These are phyloP conservation scores for Lampris megalopsis DNA, from an alignment of 2,113 vertebrate genomes.

Conservation along the genomic window DNA sequence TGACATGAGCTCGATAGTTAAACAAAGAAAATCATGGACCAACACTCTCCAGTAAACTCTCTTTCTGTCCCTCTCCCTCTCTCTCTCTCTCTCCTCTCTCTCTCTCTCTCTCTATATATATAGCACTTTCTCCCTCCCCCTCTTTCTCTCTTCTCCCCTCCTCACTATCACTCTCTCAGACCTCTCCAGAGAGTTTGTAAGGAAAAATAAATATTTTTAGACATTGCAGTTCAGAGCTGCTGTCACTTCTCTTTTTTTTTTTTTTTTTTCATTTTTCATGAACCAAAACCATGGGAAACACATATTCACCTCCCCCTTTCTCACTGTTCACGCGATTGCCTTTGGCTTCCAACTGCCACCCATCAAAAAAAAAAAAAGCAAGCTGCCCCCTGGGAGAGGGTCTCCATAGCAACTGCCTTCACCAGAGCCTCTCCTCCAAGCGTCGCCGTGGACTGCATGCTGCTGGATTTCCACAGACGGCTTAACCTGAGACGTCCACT, in stretches of 20 bases:
- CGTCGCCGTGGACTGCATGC: slow-evolving; percentile 63
- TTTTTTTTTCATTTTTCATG: slow-evolving; percentile 64
- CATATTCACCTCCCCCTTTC: slow-evolving; percentile 75
- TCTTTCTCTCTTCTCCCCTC: slow-evolving; percentile 19
- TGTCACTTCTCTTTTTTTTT: slow-evolving; percentile 63
- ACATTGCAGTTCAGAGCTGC: slow-evolving; percentile 70
- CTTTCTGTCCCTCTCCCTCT: not conserved
- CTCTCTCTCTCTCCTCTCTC: slow-evolving; percentile 31
- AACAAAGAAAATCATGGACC: slow-evolving; percentile 44
- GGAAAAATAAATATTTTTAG: slow-evolving; percentile 85
- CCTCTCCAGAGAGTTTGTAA: slow-evolving; percentile 78
- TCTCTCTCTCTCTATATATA: slow-evolving; percentile 35
- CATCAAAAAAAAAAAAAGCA: slow-evolving; percentile 62
- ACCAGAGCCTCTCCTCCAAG: slow-evolving; percentile 76
- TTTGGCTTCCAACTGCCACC: slow-evolving; percentile 80
- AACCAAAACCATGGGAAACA: slow-evolving; percentile 79
- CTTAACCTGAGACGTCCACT: slow-evolving; percentile 56
- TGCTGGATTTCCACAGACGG: slow-evolving; percentile 40
- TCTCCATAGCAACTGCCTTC: slow-evolving; percentile 83
- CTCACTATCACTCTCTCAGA: slow-evolving; percentile 54
- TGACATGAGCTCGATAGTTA: not conserved
- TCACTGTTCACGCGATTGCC: slow-evolving; percentile 70
- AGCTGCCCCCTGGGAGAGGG: slow-evolving; percentile 75
- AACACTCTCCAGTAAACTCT: slow-evolving; percentile 43
- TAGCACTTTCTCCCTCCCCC: slow-evolving; percentile 30